Evolutionary conservation across 2,888 invertebrate species (phyloP), one percentile per base, ranked within the genome.

Genomic region (Eupithecia centaureata): DNA sequence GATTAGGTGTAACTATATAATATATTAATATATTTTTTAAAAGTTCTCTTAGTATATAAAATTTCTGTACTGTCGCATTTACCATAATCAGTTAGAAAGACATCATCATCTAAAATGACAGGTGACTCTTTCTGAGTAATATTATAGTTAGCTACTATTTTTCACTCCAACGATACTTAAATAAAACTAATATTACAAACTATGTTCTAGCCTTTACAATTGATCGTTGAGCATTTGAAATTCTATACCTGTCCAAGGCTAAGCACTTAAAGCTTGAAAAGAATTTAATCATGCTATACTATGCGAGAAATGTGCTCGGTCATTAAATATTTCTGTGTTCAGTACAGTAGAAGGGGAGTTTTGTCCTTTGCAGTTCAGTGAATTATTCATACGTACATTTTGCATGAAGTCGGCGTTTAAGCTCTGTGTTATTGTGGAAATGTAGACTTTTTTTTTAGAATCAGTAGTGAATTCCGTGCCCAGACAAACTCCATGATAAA

Each of bases 381-480:
- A 68, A 65, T 57, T 64, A 64, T 68, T 64, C 64, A 67, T 38
- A 52, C 22, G 1, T 10, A 60, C 52, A 22, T 32, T 33, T 25
- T 51, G 42, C 47, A 32, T 25, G 25, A 33, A 61, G 15, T 25
- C 22, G 54, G 54, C 22, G 47, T 22, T 56, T 56, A 15, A n/a
- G 28, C 13, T 28, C 42, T 42, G 18, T 42, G 10, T 22, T 22
- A 12, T 22, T 47, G 42, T 42, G 8, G 8, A 3, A 10, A 22
- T 42, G 18, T 22, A 47, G 18, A 12, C 22, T 47, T 18, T 18
- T 8, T 12, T 22, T 47, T 47, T 12, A 47, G 47, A 22, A 47
- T 22, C 47, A 47, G 18, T 47, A n/a, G n/a, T n/a, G n/a, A n/a
- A n/a, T n/a, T n/a, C n/a, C n/a, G n/a, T n/a, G n/a, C n/a, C n/a